Evolutionary conservation across 2,797 vertebrate species (phyloP), one percentile per base, ranked within the genome.

Genomic region (Threskiornis aethiopicus): DNA sequence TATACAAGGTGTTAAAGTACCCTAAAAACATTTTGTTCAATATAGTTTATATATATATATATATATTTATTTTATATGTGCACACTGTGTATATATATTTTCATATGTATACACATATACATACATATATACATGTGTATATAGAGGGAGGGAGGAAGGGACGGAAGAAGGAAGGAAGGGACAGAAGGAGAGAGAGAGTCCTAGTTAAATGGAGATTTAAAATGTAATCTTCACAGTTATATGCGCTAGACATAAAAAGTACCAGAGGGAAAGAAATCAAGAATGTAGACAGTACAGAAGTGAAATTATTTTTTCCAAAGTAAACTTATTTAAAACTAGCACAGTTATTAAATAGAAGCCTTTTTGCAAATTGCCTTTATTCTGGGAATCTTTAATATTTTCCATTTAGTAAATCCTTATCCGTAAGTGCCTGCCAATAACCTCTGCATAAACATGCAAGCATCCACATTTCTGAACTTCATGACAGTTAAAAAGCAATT

Each of bases 401-500:
- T 88, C 65, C 65, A 69, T 89, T 95, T 94, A 89, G 69, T 55
- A 90, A 87, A 86, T 49, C 67, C 49, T 84, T 41, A 87, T 8
- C 41, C 11, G 1, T 93, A 94, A 93, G 65, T 76, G 51, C 24
- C 67, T 93, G 72, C 69, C 69, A 94, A 88, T 87, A 95, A 75
- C 54, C 73, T 84, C 69, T 87, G 52, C 65, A 73, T 84, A 95
- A 97, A 86, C 11, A 94, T 15, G 35, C 52, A 41, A 57, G 77
- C 67, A 93, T 92, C 41, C 33, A 80, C 84, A 69, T 96, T 94
- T 89, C 72, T 65, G 90, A 94, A 96, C 70, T 87, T 93, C 39
- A 72, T 91, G 93, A 95, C 82, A 91, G 64, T 94, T 96, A 95
- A 94, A 97, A 95, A 93, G 52, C 33, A 90, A 86, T 85, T 88